Evolutionary conservation across 1,140 invertebrate genomes (phyloP).

Genomic region (Pogonognathellus flavescens): DNA sequence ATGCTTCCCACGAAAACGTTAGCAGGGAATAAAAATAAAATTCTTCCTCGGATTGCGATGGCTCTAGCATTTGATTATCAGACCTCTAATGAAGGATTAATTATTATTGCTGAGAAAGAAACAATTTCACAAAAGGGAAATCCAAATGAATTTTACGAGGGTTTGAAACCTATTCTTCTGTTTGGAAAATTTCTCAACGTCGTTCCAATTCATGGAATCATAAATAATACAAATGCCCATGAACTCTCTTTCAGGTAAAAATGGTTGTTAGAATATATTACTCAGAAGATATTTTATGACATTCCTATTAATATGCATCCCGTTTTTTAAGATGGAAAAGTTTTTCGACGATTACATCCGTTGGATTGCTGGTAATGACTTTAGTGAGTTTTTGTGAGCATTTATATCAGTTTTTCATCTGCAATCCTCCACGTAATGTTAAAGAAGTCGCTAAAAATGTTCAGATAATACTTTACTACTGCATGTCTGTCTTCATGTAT

Average conservation of each 20-base stretch:
- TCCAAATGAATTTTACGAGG: neutral
- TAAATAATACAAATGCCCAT: neutral
- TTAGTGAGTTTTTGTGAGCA: neutral
- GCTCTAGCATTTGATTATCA: no score
- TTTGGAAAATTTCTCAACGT: neutral
- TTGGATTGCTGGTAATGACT: neutral
- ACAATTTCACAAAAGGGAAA: neutral
- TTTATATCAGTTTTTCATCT: neutral
- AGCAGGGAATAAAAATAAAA: no score
- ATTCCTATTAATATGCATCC: neutral
- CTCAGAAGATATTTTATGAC: neutral
- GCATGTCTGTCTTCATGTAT: neutral
- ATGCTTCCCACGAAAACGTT: no score
- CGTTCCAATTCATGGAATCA: neutral
- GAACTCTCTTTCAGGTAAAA: neutral
- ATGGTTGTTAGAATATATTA: neutral
- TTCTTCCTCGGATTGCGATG: no score
- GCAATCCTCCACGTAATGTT: neutral
- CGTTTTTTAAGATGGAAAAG: conserved; percentile 18
- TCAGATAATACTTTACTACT: neutral
- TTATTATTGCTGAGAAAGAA: neutral
- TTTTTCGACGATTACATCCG: neutral
- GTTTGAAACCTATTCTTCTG: neutral
- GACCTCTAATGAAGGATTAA: no score
- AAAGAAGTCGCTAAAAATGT: neutral